These are phyloP conservation scores for Labeo calbasu DNA, from an alignment of 2,797 vertebrate genomes.

Conservation along the genomic window DNA sequence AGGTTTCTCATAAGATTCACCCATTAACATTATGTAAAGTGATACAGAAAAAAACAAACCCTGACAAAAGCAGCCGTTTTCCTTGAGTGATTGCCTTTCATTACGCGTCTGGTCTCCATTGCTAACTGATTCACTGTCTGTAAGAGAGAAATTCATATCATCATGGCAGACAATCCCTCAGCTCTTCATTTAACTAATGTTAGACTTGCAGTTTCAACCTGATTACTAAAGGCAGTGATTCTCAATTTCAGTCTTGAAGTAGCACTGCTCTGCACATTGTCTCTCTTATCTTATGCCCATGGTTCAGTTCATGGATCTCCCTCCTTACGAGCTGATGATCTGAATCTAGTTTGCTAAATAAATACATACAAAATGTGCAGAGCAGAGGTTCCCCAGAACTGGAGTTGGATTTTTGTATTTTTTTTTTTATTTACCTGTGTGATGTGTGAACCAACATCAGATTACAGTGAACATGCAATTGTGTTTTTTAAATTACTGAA, in stretches of 20 bases:
- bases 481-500: background rate
- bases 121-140: conserved; percentile 95
- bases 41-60: conserved; percentile 76
- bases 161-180: background rate
- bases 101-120: conserved; percentile 94
- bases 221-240: background rate
- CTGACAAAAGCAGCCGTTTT: conserved; percentile 96
- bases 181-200: background rate
- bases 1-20: background rate
- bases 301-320: too few species aligned
- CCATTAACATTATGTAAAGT: background rate
- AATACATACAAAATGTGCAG: too few species aligned
- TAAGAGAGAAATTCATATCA: background rate
- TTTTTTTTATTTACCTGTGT: background rate
- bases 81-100: conserved; percentile 94
- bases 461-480: background rate
- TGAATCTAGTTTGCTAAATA: too few species aligned
- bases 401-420: too few species aligned
- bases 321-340: too few species aligned
- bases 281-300: too few species aligned
- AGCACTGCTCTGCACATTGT: too few species aligned
- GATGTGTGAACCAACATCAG: background rate
- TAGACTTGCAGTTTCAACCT: background rate
- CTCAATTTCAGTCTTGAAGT: too few species aligned
- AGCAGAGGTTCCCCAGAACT: too few species aligned